These are phyloP conservation scores for Arctia plantaginis DNA, from an alignment of 2,888 invertebrate species.

Conservation along the genomic window DNA sequence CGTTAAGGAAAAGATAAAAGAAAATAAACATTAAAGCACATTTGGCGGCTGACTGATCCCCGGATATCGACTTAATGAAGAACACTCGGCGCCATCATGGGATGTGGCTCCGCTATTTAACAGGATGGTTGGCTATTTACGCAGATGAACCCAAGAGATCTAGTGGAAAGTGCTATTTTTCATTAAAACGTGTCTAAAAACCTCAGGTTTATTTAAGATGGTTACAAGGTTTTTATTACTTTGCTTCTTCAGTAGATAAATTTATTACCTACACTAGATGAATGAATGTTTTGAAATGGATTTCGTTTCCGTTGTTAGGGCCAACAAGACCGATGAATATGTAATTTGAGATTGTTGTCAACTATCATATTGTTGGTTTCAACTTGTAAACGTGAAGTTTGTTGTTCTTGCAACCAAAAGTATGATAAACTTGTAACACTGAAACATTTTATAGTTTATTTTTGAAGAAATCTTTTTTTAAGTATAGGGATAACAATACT, in stretches of 20 bases:
- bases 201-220: slow-evolving; percentile 55
- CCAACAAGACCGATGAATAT: neutral
- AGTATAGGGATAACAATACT: too few species aligned
- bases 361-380: neutral
- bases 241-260: neutral
- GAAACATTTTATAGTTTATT: too few species aligned
- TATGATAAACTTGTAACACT: too few species aligned
- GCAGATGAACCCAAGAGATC: slow-evolving; percentile 65
- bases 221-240: neutral
- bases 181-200: slow-evolving; percentile 62
- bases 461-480: too few species aligned
- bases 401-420: too few species aligned
- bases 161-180: slow-evolving; percentile 63
- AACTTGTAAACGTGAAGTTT: too few species aligned
- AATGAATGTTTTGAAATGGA: slow-evolving; percentile 2
- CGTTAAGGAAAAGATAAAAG: slow-evolving; percentile 35
- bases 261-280: neutral
- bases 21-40: slow-evolving; percentile 41
- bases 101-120: slow-evolving; percentile 65
- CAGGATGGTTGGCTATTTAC: slow-evolving; percentile 67
- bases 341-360: neutral
- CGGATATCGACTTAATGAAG: slow-evolving; percentile 74
- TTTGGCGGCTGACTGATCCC: slow-evolving; percentile 53
- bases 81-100: slow-evolving; percentile 66
- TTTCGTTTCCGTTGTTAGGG: slow-evolving; percentile 2